A percentile compares a stretch with the other conserved stretches of the same genome.
Conservation (phyloP, 2,113 vertebrate genomes). For the Engraulis encrasicolus region DNA sequence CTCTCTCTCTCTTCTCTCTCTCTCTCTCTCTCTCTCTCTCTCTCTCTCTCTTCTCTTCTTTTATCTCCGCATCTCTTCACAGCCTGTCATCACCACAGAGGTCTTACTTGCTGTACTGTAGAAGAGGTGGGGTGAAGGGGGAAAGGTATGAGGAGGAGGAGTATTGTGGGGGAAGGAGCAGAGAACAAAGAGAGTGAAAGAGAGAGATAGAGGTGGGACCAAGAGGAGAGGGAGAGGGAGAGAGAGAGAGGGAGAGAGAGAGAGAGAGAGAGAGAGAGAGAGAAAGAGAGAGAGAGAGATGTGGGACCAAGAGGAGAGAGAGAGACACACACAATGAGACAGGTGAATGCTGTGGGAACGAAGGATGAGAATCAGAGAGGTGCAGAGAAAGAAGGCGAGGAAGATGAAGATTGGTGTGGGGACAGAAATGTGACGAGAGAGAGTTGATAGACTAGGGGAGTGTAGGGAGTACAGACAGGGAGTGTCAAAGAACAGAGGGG, state of each 20-base stretch:
- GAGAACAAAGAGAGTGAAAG: not conserved
- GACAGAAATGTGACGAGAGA: not conserved
- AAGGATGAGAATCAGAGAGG: not conserved
- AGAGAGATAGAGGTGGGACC: not conserved
- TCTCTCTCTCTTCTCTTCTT: not conserved
- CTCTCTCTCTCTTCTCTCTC: not conserved
- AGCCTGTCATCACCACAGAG: conserved; percentile 7
- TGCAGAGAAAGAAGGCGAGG: not conserved
- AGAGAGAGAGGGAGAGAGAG: not conserved
- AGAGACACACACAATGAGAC: not conserved
- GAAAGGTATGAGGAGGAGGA: not conserved
- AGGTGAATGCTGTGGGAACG: not conserved
- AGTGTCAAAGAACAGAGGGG: not conserved
- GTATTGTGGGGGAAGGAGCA: not conserved
- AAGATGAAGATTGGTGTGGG: not conserved
- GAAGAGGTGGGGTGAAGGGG: not conserved
- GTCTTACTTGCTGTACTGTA: not conserved
- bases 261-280: not conserved
- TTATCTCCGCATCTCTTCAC: not conserved
- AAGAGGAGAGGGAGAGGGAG: not conserved
- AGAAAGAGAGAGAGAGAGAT: not conserved
- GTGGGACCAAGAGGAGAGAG: not conserved
- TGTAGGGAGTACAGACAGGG: too few relatives aligned
- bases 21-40: too few relatives aligned
- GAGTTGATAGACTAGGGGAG: not conserved